Base-by-base conservation (phyloP, 2,888 invertebrate genomes). In the Orthosia incerta region DNA sequence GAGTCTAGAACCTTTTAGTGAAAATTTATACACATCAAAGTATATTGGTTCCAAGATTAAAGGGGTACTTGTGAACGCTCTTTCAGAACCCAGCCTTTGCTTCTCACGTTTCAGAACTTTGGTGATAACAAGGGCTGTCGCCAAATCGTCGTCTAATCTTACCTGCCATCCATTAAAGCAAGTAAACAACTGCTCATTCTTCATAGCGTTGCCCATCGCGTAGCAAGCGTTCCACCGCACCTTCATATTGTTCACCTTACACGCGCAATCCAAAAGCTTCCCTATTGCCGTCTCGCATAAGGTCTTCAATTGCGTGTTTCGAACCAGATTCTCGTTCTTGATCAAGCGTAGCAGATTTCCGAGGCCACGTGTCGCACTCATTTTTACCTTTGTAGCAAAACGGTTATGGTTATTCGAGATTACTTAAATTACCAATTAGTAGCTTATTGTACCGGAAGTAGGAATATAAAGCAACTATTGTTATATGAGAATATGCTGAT, bases 201-300 rank as follows among this genome's bases (percentile, higher is more conserved):
- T 98, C 95, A 99, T 97, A 77, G 98, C 97, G 87, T 98, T 98
- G 39, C 98, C 98, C 72, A 99, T 94, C 1, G 99, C 98, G 91
- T 99, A 98, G 91, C 99, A 99, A 1, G 99, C 98, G 93, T 99
- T 99, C 99, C 99, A 99, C 68, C 98, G 97, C 53, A 98, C 98
- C 96, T 99, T 99, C 97, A 98, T 98, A 91, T 97, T 98, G 65
- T 97, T 97, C 46, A 97, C 98, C 53, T 97, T 97, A 13, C 97
- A 97, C 23, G 98, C 97, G 91, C 97, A 98, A 84, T 97, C 97
- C 68, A 98, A 95, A 60, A 99, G 95, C 86, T 97, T 97, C 82
- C 95, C 94, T 79, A 98, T 97, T 4, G 98, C 97, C 1, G 92
- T 91, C 83, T 97, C 97, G 71, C 97, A 96, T 67, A 97, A 93